Conservation (phyloP, 2,888 invertebrate genomes). For the Rhabditophanes sp. region DNA sequence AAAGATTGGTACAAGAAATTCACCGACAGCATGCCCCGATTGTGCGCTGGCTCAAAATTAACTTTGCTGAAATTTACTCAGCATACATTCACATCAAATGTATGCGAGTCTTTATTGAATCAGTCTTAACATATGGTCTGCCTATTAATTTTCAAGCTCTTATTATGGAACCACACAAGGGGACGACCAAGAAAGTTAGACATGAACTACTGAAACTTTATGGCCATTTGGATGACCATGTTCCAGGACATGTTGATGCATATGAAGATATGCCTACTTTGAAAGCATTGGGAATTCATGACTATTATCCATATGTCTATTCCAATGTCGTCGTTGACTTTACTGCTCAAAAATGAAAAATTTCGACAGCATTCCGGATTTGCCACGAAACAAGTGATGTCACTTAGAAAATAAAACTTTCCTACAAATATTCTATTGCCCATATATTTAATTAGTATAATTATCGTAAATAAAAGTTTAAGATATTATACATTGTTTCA, state of each 20-base stretch:
- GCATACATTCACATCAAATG: slow-evolving; percentile 97
- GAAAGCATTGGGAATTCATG: slow-evolving; percentile 67
- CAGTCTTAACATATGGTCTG: slow-evolving; percentile 66
- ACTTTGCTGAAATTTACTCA: slow-evolving; percentile 93
- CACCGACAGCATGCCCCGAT: slow-evolving; percentile 62
- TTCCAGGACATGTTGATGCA: slow-evolving; percentile 46
- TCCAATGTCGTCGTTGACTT: slow-evolving; percentile 58
- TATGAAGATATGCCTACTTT: slow-evolving; percentile 2
- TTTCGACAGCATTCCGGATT: no score
- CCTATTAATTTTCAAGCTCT: slow-evolving; percentile 97
- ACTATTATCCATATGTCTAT: slow-evolving; percentile 92
- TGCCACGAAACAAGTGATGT: no score
- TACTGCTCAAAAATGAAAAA: slow-evolving; percentile 2
- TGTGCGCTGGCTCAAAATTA: slow-evolving; percentile 85
- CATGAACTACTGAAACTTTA: slow-evolving; percentile 54
- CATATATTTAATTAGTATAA: no score
- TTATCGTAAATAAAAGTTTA: no score
- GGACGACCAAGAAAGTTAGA: slow-evolving; percentile 57
- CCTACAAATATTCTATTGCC: no score
- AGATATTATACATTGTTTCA: no score
- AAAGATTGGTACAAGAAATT: slow-evolving; percentile 83
- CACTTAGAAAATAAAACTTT: no score
- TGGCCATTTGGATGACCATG: slow-evolving; percentile 79
- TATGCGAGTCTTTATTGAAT: slow-evolving; percentile 55
- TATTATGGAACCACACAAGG: slow-evolving; percentile 74